Conservation (phyloP, 92 coral and sea anemone genomes). For the Palythoa grandiflora region DNA sequence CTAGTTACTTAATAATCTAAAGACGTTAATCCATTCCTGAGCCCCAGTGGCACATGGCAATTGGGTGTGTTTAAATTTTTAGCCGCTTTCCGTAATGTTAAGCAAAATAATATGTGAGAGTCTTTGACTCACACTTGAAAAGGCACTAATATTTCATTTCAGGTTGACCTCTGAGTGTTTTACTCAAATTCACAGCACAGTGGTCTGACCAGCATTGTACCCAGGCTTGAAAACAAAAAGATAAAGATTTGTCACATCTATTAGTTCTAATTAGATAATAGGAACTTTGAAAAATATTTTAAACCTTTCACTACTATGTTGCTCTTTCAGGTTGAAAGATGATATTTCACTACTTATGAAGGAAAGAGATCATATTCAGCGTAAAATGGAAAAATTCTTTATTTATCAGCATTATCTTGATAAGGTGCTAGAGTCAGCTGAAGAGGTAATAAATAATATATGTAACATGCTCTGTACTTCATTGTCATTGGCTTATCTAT, state of each 20-base stretch:
- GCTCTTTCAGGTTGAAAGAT: conserved; percentile 75
- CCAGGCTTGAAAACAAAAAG: no score
- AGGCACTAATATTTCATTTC: no score
- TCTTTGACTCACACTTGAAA: no score
- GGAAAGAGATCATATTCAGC: conserved; percentile 91
- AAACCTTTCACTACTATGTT: background rate
- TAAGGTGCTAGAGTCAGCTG: conserved; percentile 93
- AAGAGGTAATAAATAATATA: conserved; percentile 84
- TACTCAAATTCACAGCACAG: no score
- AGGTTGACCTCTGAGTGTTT: no score
- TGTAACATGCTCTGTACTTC: background rate
- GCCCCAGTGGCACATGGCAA: background rate
- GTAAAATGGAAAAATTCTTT: conserved; percentile 85
- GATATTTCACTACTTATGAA: conserved; percentile 82
- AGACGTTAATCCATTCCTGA: background rate
- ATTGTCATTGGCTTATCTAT: background rate
- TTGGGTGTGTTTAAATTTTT: no score
- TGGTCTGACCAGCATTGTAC: no score
- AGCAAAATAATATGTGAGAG: no score
- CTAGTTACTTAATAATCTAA: background rate
- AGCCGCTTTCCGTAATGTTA: no score
- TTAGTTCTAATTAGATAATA: no score
- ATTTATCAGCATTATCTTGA: conserved; percentile 95
- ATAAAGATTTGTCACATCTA: no score
- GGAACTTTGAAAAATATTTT: no score